These are phyloP conservation scores for Leptinotarsa undecemlineata DNA, from an alignment of 1,140 invertebrate genomes.

Conservation along the genomic window DNA sequence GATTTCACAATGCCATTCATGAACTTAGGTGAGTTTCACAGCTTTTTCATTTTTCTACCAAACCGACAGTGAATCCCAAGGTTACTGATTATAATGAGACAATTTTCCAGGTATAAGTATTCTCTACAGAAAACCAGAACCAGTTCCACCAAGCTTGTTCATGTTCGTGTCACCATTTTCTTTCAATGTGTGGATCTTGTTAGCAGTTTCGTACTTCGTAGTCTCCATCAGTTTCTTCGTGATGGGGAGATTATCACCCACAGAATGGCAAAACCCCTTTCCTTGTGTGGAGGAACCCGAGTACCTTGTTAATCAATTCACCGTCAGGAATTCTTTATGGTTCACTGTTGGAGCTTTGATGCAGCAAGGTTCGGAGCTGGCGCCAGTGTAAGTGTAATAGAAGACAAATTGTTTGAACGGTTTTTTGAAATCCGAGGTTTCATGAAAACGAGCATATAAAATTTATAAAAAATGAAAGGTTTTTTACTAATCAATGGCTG, in stretches of 20 bases:
- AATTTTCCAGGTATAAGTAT: slow-evolving; percentile 68
- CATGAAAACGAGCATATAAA: too few species aligned
- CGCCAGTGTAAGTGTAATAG: slow-evolving; percentile 61
- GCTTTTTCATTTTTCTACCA: neutral
- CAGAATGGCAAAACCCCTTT: slow-evolving; percentile 77
- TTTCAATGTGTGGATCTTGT: slow-evolving; percentile 76
- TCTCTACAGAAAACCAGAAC: slow-evolving; percentile 72
- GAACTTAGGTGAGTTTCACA: slow-evolving; percentile 62
- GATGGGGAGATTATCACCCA: slow-evolving; percentile 73
- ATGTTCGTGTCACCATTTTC: slow-evolving; percentile 82
- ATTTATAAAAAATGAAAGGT: too few species aligned
- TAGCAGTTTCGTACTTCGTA: slow-evolving; percentile 71
- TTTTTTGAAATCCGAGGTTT: neutral
- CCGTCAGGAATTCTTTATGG: slow-evolving; percentile 64
- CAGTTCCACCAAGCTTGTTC: slow-evolving; percentile 72
- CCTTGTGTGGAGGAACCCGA: slow-evolving; percentile 72
- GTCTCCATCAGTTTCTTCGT: slow-evolving; percentile 75
- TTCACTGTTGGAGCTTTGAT: slow-evolving; percentile 68
- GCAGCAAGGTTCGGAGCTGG: slow-evolving; percentile 85
- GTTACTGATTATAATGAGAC: too few species aligned
- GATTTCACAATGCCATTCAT: slow-evolving; percentile 92
- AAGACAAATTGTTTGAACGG: neutral
- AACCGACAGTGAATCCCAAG: too few species aligned
- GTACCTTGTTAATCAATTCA: slow-evolving; percentile 71
- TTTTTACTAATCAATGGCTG: too few species aligned